A percentile compares a stretch with the other conserved stretches of the same genome.
Conservation (phyloP, 2,888 invertebrate genomes). For the Buathra laborator region DNA sequence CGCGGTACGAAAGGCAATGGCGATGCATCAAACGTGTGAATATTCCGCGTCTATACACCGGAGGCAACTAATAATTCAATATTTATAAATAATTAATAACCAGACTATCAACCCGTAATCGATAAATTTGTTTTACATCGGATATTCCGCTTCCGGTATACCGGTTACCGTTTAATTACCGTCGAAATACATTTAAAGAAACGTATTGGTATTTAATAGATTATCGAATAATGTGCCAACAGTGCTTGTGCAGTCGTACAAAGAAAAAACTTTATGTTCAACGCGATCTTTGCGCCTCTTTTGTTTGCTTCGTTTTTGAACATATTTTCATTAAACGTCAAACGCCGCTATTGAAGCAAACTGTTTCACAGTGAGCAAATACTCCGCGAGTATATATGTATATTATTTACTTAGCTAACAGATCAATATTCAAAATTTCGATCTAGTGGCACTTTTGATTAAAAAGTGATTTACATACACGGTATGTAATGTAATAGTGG, state of each 20-base stretch:
- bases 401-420: constrained; percentile 46
- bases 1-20: constrained; percentile 29
- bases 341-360: constrained; percentile 55
- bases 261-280: constrained; percentile 11
- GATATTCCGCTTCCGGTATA: background rate
- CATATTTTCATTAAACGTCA: constrained; percentile 30
- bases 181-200: background rate
- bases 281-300: background rate
- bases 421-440: constrained; percentile 62
- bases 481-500: constrained; percentile 53
- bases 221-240: constrained; percentile 3
- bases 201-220: background rate
- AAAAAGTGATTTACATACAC: constrained; percentile 58
- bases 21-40: background rate
- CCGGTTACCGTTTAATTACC: background rate
- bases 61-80: background rate
- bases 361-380: constrained; percentile 61
- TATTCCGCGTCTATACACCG: background rate
- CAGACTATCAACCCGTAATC: constrained; percentile 14
- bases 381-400: constrained; percentile 54
- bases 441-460: constrained; percentile 65
- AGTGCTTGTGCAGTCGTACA: constrained; percentile 30
- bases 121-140: constrained; percentile 28
- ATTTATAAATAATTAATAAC: constrained; percentile 13
- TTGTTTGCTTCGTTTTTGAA: background rate